Evolutionary conservation across 2,113 vertebrate genomes (phyloP), one percentile per base, ranked within the genome.

Genomic region (Hippotragus niger): DNA sequence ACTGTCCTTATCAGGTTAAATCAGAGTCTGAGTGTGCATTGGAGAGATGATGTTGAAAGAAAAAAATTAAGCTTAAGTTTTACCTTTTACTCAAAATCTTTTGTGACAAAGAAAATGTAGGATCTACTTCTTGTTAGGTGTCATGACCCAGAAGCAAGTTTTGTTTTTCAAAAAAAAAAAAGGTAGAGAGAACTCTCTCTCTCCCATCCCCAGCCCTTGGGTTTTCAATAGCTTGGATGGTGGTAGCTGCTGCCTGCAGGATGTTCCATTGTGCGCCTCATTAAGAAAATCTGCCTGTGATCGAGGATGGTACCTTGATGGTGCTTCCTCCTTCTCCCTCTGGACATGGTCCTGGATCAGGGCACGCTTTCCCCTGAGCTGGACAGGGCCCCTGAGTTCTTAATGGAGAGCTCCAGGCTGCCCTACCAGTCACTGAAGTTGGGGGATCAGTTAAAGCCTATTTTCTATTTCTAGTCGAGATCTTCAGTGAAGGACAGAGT

Each of bases 1-100:
- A 83, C 36, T 95, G 95, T 82, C 96, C 45, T 94, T 88, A 71
- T 94, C 85, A 88, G 93, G 88, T 97, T 97, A 97, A 94, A 80
- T 98, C 90, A 90, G 86, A 95, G 57, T 31, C 81, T 96, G 74
- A 80, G 50, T 94, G 11, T 86, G 62, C 31, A 33, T 90, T 95
- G 86, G 78, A 93, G 80, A 95, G 89, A 57, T 43, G 57, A 53
- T 88, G 57, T 89, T 95, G 58, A 97, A 97, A 23, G 36, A 71
- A 89, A 55, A 84, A 87, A 74, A 87, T 31, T 94, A 92, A 93
- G 25, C 29, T 57, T 17, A 62, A 82, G 23, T 57, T 92, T 78
- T 86, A 21, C 88, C 82, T 93, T 76, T 90, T 94, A 80, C 78
- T 97, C 31, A 93, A 40, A 83, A 92, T 95, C 76, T 94, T 64